These are phyloP conservation scores for Anagyrus pseudococci DNA, from an alignment of 2,888 invertebrate species.

Conservation along the genomic window DNA sequence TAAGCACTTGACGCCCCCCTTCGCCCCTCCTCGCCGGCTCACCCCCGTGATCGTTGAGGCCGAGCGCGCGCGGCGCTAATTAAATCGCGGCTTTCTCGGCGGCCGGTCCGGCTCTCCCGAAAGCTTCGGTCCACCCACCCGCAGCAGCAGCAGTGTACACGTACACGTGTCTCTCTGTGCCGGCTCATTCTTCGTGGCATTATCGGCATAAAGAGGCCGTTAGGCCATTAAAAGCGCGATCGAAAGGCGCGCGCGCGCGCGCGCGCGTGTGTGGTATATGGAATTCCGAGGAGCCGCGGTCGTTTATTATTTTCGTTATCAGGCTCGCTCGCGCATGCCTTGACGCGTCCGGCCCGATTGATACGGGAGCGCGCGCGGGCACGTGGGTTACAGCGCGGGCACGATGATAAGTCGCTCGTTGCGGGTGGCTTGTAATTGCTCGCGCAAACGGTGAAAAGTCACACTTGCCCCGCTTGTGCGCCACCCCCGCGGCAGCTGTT, in stretches of 20 bases:
- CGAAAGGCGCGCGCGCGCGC: conserved; percentile 26
- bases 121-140: no score
- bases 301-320: conserved; percentile 37
- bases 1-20: no score
- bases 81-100: no score
- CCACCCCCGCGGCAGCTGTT: no score
- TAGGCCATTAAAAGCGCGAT: conserved; percentile 29
- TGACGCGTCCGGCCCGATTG: conserved; percentile 13
- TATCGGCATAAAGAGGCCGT: conserved; percentile 22
- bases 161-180: neutral
- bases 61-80: no score
- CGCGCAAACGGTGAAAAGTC: no score
- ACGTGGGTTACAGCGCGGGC: neutral
- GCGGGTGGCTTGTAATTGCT: no score
- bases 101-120: no score
- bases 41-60: conserved; percentile 2
- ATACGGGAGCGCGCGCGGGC: conserved; percentile 16
- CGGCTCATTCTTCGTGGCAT: neutral
- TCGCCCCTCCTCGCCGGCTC: neutral
- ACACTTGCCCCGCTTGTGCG: no score
- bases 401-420: no score
- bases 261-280: conserved; percentile 20
- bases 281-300: conserved; percentile 31
- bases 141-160: no score
- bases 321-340: conserved; percentile 12